A percentile compares a stretch with the other conserved stretches of the same genome.
phyloP scores from a whole-genome alignment of 1,140 invertebrate genomes.

The Pseudomyrmex pallidus region DNA sequence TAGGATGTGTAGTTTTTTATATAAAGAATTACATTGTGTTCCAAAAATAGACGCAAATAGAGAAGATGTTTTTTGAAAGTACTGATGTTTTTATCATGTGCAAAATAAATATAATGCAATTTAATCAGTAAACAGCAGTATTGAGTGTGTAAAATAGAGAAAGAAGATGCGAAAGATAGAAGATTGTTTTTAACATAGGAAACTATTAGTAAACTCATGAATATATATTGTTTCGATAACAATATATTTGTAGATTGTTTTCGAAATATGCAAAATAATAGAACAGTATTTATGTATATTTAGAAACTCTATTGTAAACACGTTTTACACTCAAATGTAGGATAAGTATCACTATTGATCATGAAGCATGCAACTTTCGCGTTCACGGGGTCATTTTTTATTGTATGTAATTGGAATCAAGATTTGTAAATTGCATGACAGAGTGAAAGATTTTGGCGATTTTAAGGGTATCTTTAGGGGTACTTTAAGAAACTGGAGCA shows the following conservation, averaged over 20 bases:
- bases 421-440: slow-evolving; percentile 73
- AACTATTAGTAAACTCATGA: too few species aligned
- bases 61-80: too few species aligned
- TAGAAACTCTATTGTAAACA: neutral
- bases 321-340: too few species aligned
- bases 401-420: slow-evolving; percentile 45
- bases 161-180: neutral
- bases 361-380: slow-evolving; percentile 52
- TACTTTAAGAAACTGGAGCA: neutral
- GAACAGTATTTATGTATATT: neutral
- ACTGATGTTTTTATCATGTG: too few species aligned
- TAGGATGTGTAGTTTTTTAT: too few species aligned
- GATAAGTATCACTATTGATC: neutral
- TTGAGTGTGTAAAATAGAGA: neutral
- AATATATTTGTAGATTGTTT: neutral
- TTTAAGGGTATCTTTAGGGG: slow-evolving; percentile 3
- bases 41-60: too few species aligned
- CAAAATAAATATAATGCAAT: too few species aligned
- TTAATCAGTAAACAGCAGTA: too few species aligned
- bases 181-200: neutral
- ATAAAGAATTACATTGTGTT: too few species aligned
- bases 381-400: slow-evolving; percentile 32
- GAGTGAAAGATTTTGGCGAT: slow-evolving; percentile 64
- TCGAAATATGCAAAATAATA: neutral
- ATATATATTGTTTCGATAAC: neutral